Percentiles rank a stretch among this genome's conserved stretches.
Evolutionary conservation across 1,140 invertebrate genomes (phyloP).

Genomic region (Drosophila simulans): DNA sequence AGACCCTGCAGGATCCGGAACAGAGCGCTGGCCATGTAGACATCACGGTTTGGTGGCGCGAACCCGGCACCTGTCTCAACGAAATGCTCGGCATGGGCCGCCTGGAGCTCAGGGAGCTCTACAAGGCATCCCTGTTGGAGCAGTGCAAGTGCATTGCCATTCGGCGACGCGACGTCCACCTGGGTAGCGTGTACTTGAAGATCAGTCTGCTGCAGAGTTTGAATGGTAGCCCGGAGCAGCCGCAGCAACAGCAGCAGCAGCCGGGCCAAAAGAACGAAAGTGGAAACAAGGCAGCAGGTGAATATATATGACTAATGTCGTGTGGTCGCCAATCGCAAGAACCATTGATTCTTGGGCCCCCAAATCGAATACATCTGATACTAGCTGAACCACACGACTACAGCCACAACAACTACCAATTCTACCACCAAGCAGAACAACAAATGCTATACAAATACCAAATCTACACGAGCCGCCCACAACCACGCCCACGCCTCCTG

Average conservation of each 20-base stretch:
- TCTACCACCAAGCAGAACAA: constrained; percentile 16
- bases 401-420: constrained; percentile 10
- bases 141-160: constrained; percentile 78
- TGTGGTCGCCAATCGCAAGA: constrained; percentile 58
- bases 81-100: constrained; percentile 79
- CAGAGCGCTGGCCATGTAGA: constrained; percentile 55
- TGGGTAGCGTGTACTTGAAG: constrained; percentile 77
- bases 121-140: constrained; percentile 70
- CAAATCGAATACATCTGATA: constrained; percentile 34
- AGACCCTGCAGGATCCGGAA: constrained; percentile 28
- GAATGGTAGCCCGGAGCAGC: constrained; percentile 29
- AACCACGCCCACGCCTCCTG: constrained; percentile 43
- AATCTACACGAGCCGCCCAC: constrained; percentile 30
- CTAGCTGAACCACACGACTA: constrained; percentile 38
- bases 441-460: constrained; percentile 20
- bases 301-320: constrained; percentile 79
- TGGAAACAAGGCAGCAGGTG: constrained; percentile 66
- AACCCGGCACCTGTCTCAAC: constrained; percentile 79
- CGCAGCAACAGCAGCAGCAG: constrained; percentile 31
- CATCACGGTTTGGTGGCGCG: constrained; percentile 80
- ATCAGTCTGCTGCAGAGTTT: constrained; percentile 57
- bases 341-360: constrained; percentile 40
- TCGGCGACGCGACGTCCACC: constrained; percentile 62
- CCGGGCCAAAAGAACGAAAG: constrained; percentile 40
- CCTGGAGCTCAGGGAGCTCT: constrained; percentile 67